These are phyloP conservation scores for Melipona bicolor DNA, from an alignment of 2,888 invertebrate genomes.

Conservation along the genomic window DNA sequence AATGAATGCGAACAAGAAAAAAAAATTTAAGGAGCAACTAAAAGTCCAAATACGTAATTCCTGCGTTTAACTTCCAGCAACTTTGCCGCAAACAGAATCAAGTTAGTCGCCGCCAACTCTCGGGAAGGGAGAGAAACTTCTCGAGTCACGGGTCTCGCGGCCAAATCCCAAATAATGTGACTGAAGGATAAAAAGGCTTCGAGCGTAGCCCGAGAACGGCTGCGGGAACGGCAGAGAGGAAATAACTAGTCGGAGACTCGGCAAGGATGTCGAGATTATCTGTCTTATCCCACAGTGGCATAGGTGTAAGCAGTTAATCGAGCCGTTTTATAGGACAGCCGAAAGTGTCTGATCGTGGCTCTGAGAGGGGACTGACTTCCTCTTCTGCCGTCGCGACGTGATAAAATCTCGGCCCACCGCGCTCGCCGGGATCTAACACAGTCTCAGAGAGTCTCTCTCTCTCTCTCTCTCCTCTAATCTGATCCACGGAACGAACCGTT, in stretches of 20 bases:
- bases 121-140: background rate
- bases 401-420: slow-evolving; percentile 68
- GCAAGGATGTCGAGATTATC: slow-evolving; percentile 37
- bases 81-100: background rate
- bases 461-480: slow-evolving; percentile 69
- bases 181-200: slow-evolving; percentile 27
- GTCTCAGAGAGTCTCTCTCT: slow-evolving; percentile 26
- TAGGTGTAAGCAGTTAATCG: slow-evolving; percentile 68
- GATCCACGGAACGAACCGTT: slow-evolving; percentile 76
- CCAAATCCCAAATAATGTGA: slow-evolving; percentile 21
- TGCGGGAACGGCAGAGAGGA: background rate
- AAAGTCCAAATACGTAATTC: background rate
- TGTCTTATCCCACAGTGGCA: slow-evolving; percentile 31
- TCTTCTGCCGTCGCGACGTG: slow-evolving; percentile 61
- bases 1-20: background rate
- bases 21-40: background rate
- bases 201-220: background rate
- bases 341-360: slow-evolving; percentile 62
- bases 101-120: background rate
- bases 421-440: slow-evolving; percentile 73
- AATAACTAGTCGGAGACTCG: slow-evolving; percentile 22
- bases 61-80: background rate
- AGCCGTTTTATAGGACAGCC: slow-evolving; percentile 61
- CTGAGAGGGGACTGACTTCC: slow-evolving; percentile 57
- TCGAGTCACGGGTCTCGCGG: background rate